Evolutionary conservation across 1,140 invertebrate genomes (phyloP), one percentile per base, ranked within the genome.

Genomic region (Dysdera silvatica): DNA sequence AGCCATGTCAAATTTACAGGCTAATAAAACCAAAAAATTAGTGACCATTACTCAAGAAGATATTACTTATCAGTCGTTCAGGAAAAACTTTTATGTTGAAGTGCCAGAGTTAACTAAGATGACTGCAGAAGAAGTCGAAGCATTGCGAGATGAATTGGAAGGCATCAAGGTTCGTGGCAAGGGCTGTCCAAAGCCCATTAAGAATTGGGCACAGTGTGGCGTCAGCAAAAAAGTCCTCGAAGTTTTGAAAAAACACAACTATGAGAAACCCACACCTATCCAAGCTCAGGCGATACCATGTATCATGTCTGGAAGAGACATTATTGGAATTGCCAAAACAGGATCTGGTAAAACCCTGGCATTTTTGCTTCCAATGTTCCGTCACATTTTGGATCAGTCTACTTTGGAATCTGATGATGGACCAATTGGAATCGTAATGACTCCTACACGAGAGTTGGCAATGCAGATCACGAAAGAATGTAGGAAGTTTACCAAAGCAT

Each of bases 241-340:
- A 70, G 83, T 92, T 65, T 76, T 99, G 23, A 97, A 95, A 74
- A 94, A 89, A 67, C 78, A 95, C 33, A 83, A 83, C 60, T 99
- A 95, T 76, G 91, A 95, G 68, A 98, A 96, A 77, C 97, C 97
- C 4, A 99, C 97, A 4, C 96, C 97, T 0, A 99, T 99, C 73
- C 97, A 99, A 76, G 85, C 90, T 48, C 96, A 99, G 79, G 95
- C 95, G 10, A 94, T 99, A 74, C 96, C 96, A 28, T 89, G 93
- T n/a, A 92, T 99, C 65, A 98, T 99, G 95, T 95, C 88, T 60
- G 86, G 87, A 23, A 75, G 95, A 56, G 95, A 99, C 80, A 80
- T 99, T 32, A 99, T 99, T 73, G 96, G 96, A 58, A 99, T 99
- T 74, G 97, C 97, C 6, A 99, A 99, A 80, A 99, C 97, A 24